Evolutionary conservation across 2,888 invertebrate genomes (phyloP).

Genomic region (Tenthredo livida): DNA sequence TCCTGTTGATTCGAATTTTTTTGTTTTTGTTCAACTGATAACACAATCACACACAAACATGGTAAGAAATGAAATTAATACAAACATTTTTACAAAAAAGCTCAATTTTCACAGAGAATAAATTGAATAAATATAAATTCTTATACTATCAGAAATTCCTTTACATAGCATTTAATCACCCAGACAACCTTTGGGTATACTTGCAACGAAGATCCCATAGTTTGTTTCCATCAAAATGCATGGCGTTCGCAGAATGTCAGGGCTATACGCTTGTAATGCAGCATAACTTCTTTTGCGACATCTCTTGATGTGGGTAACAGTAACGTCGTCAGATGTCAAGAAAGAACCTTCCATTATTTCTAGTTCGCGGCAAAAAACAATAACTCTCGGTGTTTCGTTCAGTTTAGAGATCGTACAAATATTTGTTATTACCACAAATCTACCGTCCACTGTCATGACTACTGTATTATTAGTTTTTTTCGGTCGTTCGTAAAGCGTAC

Average conservation of each 20-base stretch:
- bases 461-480: slow-evolving; percentile 3
- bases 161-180: neutral
- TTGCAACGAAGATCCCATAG: neutral
- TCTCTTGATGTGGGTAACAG: neutral
- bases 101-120: too few relatives aligned
- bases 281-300: neutral
- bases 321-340: neutral
- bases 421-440: neutral
- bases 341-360: neutral
- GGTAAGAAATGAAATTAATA: too few relatives aligned
- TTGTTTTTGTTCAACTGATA: too few relatives aligned
- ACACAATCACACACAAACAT: too few relatives aligned
- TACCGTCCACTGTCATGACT: neutral
- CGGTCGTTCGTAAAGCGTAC: neutral
- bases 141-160: too few relatives aligned
- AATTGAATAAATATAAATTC: too few relatives aligned
- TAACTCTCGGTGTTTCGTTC: neutral
- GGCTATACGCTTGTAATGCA: neutral
- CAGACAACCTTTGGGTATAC: neutral
- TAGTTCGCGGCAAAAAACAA: neutral
- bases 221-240: slow-evolving; percentile 3
- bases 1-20: too few relatives aligned
- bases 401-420: neutral
- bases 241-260: neutral
- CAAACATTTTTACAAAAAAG: too few relatives aligned